A percentile compares a stretch with the other conserved stretches of the same genome.
Evolutionary conservation across 2,113 vertebrate species (phyloP).

Genomic region (Lethenteron reissneri): DNA sequence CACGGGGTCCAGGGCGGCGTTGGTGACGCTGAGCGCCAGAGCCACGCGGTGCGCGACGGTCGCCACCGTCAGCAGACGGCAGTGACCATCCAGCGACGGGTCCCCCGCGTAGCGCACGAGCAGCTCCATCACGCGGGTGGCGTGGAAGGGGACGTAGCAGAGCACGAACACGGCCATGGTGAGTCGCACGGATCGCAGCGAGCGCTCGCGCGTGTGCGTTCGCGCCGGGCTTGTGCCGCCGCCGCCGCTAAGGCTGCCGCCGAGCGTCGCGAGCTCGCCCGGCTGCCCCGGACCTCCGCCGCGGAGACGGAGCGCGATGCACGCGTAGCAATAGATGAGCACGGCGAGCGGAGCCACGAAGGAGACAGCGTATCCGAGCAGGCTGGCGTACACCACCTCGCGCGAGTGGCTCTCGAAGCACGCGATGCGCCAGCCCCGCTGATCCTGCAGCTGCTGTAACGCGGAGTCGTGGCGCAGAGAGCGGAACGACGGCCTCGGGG

Average conservation of each 20-base stretch:
- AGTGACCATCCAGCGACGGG: constrained; percentile 8
- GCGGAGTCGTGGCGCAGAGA: constrained; percentile 17
- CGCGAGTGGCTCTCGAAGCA: too few relatives aligned
- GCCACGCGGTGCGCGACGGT: constrained; percentile 17
- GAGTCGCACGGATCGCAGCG: constrained; percentile 18
- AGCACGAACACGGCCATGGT: constrained; percentile 22
- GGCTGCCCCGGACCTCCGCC: too few relatives aligned
- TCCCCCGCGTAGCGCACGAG: constrained; percentile 1
- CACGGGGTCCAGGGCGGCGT: constrained; percentile 23
- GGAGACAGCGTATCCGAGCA: constrained; percentile 13
- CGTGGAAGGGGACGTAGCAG: constrained; percentile 22
- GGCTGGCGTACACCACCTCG: too few relatives aligned
- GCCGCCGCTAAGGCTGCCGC: too few relatives aligned
- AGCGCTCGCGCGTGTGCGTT: constrained; percentile 12
- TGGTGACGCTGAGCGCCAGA: constrained; percentile 22
- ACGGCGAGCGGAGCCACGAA: constrained; percentile 20
- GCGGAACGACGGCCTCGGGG: too few relatives aligned
- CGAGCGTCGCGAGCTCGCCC: too few relatives aligned
- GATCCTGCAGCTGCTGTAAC: constrained; percentile 13
- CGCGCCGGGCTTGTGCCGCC: neutral
- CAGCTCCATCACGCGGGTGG: constrained; percentile 22
- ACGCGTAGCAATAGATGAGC: constrained; percentile 18
- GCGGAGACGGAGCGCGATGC: constrained; percentile 13
- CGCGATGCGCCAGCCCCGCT: too few relatives aligned
- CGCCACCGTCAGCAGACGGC: neutral